Conservation (phyloP, 1,140 invertebrate species). For the Drosophila pallidifrons region DNA sequence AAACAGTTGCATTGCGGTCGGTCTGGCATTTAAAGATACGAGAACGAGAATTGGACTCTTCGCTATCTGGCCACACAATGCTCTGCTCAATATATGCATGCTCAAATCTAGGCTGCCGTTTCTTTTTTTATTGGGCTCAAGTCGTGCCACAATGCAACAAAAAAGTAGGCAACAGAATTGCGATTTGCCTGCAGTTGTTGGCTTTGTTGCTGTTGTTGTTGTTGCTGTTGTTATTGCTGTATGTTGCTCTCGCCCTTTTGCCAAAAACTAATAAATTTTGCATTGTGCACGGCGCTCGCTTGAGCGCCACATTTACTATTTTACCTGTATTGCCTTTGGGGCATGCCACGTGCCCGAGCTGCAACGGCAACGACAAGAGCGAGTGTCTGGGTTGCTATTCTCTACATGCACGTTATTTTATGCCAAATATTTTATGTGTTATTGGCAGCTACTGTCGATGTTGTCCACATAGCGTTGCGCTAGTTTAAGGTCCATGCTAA, state of each 20-base stretch:
- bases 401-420: conserved; percentile 54
- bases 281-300: conserved; percentile 53
- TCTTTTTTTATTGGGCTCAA: conserved; percentile 58
- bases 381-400: conserved; percentile 11
- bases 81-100: conserved; percentile 37
- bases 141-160: conserved; percentile 47
- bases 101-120: conserved; percentile 52
- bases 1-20: conserved; percentile 56
- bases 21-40: conserved; percentile 51
- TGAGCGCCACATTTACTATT: conserved; percentile 40
- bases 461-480: neutral
- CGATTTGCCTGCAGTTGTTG: conserved; percentile 56
- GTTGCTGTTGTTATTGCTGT: conserved; percentile 20
- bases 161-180: conserved; percentile 25
- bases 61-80: conserved; percentile 41
- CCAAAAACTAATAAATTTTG: conserved; percentile 68
- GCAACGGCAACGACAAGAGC: conserved; percentile 11
- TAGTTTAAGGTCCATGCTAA: conserved; percentile 4
- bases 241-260: conserved; percentile 39
- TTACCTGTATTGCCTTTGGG: conserved; percentile 39
- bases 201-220: neutral
- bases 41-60: conserved; percentile 35
- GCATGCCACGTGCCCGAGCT: conserved; percentile 41
- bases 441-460: conserved; percentile 42
- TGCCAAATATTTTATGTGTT: conserved; percentile 59